phyloP scores from a whole-genome alignment of 2,888 invertebrate species.

The Callosobruchus maculatus region DNA sequence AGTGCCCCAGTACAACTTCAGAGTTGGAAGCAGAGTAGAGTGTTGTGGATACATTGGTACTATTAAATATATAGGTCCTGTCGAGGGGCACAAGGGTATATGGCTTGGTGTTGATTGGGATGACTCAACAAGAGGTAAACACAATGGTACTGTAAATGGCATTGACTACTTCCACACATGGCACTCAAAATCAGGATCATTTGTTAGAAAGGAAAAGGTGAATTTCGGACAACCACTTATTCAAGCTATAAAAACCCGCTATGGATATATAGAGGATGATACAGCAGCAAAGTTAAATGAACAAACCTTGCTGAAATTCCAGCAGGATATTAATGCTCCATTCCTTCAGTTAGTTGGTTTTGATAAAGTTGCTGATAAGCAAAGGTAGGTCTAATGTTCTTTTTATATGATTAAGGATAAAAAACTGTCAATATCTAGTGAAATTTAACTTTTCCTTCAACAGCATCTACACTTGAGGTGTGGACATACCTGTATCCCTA shows the following conservation, averaged over 20 bases:
- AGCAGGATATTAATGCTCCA: conserved; percentile 73
- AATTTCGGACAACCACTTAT: conserved; percentile 68
- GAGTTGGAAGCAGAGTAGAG: conserved; percentile 44
- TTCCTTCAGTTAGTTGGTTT: conserved; percentile 89
- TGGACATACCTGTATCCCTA: too few relatives aligned
- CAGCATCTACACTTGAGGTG: too few relatives aligned
- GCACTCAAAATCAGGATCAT: conserved; percentile 81
- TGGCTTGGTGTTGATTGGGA: conserved; percentile 99
- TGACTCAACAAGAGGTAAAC: conserved; percentile 81
- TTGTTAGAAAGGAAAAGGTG: conserved; percentile 80
- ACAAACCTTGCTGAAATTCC: conserved; percentile 59
- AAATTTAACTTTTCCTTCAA: too few relatives aligned
- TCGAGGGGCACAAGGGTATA: conserved; percentile 63
- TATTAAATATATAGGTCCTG: conserved; percentile 73
- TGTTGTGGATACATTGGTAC: conserved; percentile 52
- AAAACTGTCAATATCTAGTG: too few relatives aligned
- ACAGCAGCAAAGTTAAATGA: conserved; percentile 57
- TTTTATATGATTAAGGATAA: too few relatives aligned
- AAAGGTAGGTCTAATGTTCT: conserved; percentile 50
- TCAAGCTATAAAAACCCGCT: conserved; percentile 69
- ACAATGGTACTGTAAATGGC: conserved; percentile 82
- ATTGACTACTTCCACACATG: conserved; percentile 76
- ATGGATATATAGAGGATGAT: conserved; percentile 58
- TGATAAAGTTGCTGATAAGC: conserved; percentile 69
- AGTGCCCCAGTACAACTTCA: conserved; percentile 10